A percentile compares a stretch with the other conserved stretches of the same genome.
phyloP scores from a whole-genome alignment of 1,140 invertebrate genomes.

The Bombus waltoni region DNA sequence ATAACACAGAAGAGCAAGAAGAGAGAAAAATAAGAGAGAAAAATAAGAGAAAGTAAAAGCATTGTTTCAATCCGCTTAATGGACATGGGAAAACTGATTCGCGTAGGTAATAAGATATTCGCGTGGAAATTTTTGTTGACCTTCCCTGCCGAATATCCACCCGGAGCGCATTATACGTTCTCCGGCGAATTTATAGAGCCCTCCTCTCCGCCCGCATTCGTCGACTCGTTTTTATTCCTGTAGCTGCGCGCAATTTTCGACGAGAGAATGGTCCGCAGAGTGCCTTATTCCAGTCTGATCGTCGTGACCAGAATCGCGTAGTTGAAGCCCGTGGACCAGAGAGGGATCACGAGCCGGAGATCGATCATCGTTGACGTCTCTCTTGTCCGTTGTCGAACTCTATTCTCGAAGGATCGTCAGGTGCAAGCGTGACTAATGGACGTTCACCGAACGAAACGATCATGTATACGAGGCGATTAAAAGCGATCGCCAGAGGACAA shows the following conservation, averaged over 20 bases:
- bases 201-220: not conserved
- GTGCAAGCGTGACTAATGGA: slow-evolving; percentile 25
- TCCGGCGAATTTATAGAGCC: not conserved
- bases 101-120: not conserved
- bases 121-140: not conserved
- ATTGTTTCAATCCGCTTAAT: slow-evolving; percentile 18
- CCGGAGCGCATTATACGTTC: not conserved
- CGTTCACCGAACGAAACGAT: slow-evolving; percentile 42
- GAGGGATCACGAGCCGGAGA: slow-evolving; percentile 19
- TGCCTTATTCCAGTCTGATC: slow-evolving; percentile 7
- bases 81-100: slow-evolving; percentile 13
- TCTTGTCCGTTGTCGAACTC: not conserved
- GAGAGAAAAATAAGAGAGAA: too few species aligned
- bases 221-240: slow-evolving; percentile 4
- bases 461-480: slow-evolving; percentile 59
- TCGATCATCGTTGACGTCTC: slow-evolving; percentile 29
- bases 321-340: not conserved
- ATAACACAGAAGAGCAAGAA: not conserved
- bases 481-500: slow-evolving; percentile 19
- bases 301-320: slow-evolving; percentile 18
- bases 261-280: not conserved
- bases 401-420: slow-evolving; percentile 20
- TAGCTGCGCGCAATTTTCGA: slow-evolving; percentile 7
- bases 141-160: too few species aligned
- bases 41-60: not conserved